A percentile compares a stretch with the other conserved stretches of the same genome.
Evolutionary conservation across 2,797 vertebrate genomes (phyloP).

Genomic region (Enteromius unitaeniatus): DNA sequence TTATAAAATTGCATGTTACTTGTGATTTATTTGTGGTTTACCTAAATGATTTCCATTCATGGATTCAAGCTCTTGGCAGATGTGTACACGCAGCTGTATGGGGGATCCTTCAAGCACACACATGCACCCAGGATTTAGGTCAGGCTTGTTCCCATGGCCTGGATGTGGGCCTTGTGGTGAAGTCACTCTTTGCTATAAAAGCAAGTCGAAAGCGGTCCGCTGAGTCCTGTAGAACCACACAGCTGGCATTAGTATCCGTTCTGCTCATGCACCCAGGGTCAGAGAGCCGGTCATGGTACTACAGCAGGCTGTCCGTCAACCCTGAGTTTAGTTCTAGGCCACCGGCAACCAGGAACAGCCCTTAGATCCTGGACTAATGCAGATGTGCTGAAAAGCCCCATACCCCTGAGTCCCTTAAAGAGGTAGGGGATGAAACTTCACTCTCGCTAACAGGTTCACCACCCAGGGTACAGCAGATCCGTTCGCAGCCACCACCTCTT

Average conservation of each 20-base stretch:
- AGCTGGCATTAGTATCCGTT: conserved; percentile 61
- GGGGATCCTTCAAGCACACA: conserved; percentile 23
- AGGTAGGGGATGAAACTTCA: conserved; percentile 58
- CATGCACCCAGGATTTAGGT: conserved; percentile 51
- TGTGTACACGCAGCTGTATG: conserved; percentile 14
- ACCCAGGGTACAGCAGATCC: conserved; percentile 47
- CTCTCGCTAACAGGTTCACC: conserved; percentile 62
- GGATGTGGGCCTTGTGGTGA: conserved; percentile 49
- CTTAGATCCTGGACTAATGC: conserved; percentile 63
- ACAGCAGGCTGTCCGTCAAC: conserved; percentile 40
- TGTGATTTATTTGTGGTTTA: conserved; percentile 8
- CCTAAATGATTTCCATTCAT: conserved; percentile 29
- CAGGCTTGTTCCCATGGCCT: conserved; percentile 60
- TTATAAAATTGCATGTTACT: conserved; percentile 14
- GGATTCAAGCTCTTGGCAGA: conserved; percentile 14
- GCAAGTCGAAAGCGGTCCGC: conserved; percentile 42
- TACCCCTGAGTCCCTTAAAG: conserved; percentile 61
- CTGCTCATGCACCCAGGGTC: conserved; percentile 30
- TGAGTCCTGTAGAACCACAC: conserved; percentile 58
- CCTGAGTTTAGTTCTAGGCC: conserved; percentile 57
- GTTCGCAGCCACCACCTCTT: conserved; percentile 28
- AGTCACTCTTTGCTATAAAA: conserved; percentile 60
- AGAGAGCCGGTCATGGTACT: conserved; percentile 42
- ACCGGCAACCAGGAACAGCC: conserved; percentile 49
- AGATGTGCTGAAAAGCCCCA: conserved; percentile 71